phyloP scores from a whole-genome alignment of 2,797 vertebrate species.

The Denticeps clupeoides region DNA sequence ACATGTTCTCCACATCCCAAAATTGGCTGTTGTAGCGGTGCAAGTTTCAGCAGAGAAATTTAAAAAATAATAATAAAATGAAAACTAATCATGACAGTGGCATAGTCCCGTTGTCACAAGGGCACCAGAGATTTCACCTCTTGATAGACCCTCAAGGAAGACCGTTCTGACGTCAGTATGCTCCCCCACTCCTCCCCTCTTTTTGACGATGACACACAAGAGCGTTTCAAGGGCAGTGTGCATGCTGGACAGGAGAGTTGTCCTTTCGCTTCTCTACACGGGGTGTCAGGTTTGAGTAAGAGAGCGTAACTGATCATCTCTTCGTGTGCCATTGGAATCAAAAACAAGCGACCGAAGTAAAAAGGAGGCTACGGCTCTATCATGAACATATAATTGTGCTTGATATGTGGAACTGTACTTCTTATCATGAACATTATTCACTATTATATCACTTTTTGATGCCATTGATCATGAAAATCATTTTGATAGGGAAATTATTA shows the following conservation, averaged over 20 bases:
- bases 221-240: constrained; percentile 21
- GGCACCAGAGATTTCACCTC: constrained; percentile 1
- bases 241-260: constrained; percentile 37
- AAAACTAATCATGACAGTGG: constrained; percentile 6
- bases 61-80: not conserved
- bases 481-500: constrained; percentile 12
- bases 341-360: constrained; percentile 17
- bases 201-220: constrained; percentile 7
- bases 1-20: constrained; percentile 38
- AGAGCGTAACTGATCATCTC: constrained; percentile 5
- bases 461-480: not conserved
- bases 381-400: constrained; percentile 12
- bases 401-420: constrained; percentile 13
- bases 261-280: not conserved
- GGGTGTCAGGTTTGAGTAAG: not conserved
- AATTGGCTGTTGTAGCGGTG: constrained; percentile 16
- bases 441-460: constrained; percentile 7
- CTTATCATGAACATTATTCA: constrained; percentile 11
- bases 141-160: constrained; percentile 28
- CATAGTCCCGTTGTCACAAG: constrained; percentile 22
- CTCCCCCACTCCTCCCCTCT: constrained; percentile 5
- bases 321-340: constrained; percentile 19
- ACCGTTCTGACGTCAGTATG: constrained; percentile 14
- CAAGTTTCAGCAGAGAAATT: constrained; percentile 21
- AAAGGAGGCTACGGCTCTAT: constrained; percentile 22